Percentiles rank a stretch among this genome's conserved stretches.
phyloP scores from a whole-genome alignment of 2,797 vertebrate species.

The Furcifer pardalis region DNA sequence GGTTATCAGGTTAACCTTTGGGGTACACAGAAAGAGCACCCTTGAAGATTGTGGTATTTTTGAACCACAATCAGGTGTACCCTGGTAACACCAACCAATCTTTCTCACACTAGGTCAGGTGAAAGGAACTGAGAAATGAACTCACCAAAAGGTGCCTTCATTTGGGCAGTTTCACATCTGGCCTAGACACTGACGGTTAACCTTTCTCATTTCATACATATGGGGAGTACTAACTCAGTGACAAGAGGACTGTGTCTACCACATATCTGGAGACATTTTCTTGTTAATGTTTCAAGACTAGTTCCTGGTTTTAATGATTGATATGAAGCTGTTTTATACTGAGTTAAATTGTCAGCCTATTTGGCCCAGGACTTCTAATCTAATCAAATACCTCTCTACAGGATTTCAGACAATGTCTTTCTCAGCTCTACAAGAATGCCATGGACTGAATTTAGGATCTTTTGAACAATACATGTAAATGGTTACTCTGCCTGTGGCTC shows the following conservation, averaged over 20 bases:
- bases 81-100: too few relatives aligned
- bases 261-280: neutral
- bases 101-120: too few relatives aligned
- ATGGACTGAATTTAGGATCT: neutral
- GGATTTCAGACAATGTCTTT: neutral
- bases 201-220: neutral
- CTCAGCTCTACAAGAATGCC: neutral
- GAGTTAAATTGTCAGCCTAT: neutral
- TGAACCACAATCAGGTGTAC: too few relatives aligned
- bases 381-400: neutral
- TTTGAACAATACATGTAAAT: neutral
- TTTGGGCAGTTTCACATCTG: too few relatives aligned
- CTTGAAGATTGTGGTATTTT: too few relatives aligned
- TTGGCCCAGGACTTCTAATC: neutral
- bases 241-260: neutral
- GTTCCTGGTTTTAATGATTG: neutral
- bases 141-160: too few relatives aligned
- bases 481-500: too few relatives aligned
- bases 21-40: too few relatives aligned
- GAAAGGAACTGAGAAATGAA: too few relatives aligned
- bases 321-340: neutral
- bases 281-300: neutral
- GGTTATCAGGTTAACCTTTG: slow-evolving; percentile 4
- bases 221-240: neutral
- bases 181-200: too few relatives aligned